Evolutionary conservation across 2,888 invertebrate genomes (phyloP).

Genomic region (Lasioglossum malachurum): DNA sequence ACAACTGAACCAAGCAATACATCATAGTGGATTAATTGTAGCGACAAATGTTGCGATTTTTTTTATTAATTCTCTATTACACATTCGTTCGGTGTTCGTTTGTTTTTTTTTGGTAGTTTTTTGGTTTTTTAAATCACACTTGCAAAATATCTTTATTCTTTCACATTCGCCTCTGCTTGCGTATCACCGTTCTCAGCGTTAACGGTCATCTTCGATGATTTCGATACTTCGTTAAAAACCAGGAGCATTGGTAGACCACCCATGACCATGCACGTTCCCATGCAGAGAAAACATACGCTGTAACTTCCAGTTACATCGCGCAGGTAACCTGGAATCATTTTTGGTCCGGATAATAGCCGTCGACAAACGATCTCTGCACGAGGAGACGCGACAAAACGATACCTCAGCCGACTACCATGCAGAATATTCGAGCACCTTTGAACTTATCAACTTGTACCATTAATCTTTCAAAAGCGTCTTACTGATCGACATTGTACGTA

Average conservation of each 20-base stretch:
- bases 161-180: constrained; percentile 68
- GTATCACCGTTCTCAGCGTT: constrained; percentile 69
- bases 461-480: constrained; percentile 17
- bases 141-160: constrained; percentile 74
- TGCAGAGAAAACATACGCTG: constrained; percentile 90
- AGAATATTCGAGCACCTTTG: constrained; percentile 24
- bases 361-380: neutral
- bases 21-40: constrained; percentile 63
- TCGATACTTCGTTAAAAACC: constrained; percentile 78
- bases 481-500: constrained; percentile 18
- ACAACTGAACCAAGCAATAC: constrained; percentile 59
- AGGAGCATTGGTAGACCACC: constrained; percentile 89
- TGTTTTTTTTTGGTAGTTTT: constrained; percentile 16
- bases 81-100: constrained; percentile 59
- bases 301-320: constrained; percentile 90
- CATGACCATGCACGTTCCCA: constrained; percentile 91
- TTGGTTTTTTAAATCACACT: constrained; percentile 65
- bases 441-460: constrained; percentile 19
- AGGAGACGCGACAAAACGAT: constrained; percentile 7
- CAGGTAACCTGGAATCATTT: constrained; percentile 86
- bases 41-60: constrained; percentile 70
- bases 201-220: constrained; percentile 75
- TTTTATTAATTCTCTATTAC: constrained; percentile 73
- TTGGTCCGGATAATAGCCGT: constrained; percentile 3
- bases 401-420: constrained; percentile 30